Conservation (phyloP, 2,113 vertebrate genomes). For the Illadopsis cleaveri region DNA sequence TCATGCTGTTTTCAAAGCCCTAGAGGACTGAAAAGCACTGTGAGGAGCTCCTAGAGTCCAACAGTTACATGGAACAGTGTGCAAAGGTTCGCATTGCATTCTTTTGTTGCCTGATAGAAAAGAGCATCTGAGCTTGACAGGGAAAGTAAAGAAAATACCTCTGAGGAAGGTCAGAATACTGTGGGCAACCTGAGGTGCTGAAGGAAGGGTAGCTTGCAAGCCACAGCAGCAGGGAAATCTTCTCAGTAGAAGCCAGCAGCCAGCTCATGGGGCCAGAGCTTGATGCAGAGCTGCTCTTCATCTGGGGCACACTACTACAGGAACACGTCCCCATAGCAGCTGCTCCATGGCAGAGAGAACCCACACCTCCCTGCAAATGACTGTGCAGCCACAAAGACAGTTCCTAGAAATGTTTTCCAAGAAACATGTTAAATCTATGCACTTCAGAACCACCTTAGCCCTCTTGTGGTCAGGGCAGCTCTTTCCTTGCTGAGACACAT, state of each 20-base stretch:
- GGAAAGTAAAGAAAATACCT: background rate
- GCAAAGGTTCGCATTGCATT: background rate
- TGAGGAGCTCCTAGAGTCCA: background rate
- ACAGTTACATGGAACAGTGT: background rate
- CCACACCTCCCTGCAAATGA: background rate
- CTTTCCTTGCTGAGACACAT: background rate
- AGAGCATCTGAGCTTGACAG: background rate
- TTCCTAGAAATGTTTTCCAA: background rate
- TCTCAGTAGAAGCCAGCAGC: background rate
- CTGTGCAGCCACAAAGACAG: background rate
- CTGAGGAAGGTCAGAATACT: background rate
- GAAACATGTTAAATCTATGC: rapidly evolving
- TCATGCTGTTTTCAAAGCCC: constrained; percentile 37
- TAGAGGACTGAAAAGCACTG: background rate
- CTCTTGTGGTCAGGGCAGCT: background rate
- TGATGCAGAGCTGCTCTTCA: background rate
- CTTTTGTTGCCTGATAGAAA: background rate
- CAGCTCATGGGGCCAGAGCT: background rate
- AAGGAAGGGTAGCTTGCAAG: background rate
- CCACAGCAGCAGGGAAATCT: background rate
- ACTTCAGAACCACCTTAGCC: rapidly evolving
- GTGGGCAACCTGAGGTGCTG: background rate
- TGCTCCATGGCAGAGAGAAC: background rate
- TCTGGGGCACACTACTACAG: rapidly evolving
- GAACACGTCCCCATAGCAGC: rapidly evolving